phyloP scores from a whole-genome alignment of 1,140 invertebrate species.

The Onthophagus taurus region DNA sequence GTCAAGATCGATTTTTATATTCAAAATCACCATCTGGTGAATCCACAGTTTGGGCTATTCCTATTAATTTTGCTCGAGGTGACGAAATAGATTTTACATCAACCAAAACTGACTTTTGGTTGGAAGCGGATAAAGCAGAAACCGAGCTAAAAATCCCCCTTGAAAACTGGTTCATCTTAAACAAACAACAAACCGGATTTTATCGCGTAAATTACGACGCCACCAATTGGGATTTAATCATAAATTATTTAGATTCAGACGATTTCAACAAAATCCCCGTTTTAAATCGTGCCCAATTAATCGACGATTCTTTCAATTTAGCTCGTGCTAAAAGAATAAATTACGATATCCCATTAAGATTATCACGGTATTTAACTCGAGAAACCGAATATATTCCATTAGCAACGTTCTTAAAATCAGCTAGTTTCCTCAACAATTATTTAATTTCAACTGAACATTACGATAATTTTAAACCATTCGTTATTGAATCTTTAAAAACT shows the following conservation, averaged over 20 bases:
- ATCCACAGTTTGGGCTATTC: constrained; percentile 6
- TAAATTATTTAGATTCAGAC: not conserved
- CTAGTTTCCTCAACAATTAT: not conserved
- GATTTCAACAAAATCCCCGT: constrained; percentile 1
- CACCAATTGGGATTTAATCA: constrained; percentile 5
- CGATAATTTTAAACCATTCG: not conserved
- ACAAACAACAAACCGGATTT: constrained; percentile 8
- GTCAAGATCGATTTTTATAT: no score
- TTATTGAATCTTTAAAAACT: not conserved
- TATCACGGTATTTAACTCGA: not conserved
- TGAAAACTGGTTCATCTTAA: not conserved
- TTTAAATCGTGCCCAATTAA: constrained; percentile 51
- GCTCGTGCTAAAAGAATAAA: constrained; percentile 46
- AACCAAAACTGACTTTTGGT: not conserved
- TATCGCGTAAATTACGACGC: constrained; percentile 12
- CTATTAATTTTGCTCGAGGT: constrained; percentile 2
- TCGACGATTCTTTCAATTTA: constrained; percentile 71
- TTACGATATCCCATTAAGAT: constrained; percentile 44
- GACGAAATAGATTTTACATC: not conserved
- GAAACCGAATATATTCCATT: constrained; percentile 12
- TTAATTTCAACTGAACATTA: not conserved
- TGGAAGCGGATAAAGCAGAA: not conserved
- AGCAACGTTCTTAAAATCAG: constrained; percentile 1
- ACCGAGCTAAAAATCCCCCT: not conserved
- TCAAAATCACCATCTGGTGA: no score